phyloP scores from a whole-genome alignment of 2,113 vertebrate genomes.

The Tor tambroides region DNA sequence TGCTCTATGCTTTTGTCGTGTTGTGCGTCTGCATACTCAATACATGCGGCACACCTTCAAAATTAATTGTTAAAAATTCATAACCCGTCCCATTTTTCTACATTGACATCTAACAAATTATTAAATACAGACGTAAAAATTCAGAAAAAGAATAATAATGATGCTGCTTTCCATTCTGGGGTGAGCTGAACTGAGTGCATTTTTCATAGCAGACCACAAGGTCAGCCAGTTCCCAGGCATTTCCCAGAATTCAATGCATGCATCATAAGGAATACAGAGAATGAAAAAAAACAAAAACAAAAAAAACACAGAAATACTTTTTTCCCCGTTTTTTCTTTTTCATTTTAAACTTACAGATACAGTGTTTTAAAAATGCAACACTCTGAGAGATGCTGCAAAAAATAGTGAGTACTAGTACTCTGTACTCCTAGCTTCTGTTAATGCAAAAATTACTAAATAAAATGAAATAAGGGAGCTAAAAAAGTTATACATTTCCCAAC shows the following conservation, averaged over 20 bases:
- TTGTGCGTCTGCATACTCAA: not conserved
- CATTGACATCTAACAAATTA: conserved; percentile 13
- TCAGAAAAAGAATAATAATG: conserved; percentile 19
- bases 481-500: not conserved
- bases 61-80: conserved; percentile 38
- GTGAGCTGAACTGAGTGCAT: conserved; percentile 52
- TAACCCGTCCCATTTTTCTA: conserved; percentile 8
- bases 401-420: not conserved
- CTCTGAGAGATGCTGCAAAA: not conserved
- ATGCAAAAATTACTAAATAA: no score
- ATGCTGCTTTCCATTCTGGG: conserved; percentile 50
- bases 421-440: not conserved
- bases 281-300: no score
- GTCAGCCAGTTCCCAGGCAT: not conserved
- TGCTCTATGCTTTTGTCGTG: not conserved
- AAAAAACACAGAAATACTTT: no score
- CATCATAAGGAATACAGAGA: not conserved
- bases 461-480: no score
- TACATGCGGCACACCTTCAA: conserved; percentile 10
- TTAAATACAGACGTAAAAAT: conserved; percentile 9
- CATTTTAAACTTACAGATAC: not conserved
- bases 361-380: not conserved
- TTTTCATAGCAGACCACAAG: conserved; percentile 38
- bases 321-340: not conserved
- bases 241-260: conserved; percentile 20